Percentiles rank a stretch among this genome's conserved stretches.
phyloP scores from a whole-genome alignment of 1,140 invertebrate genomes.

The Kradibia gibbosae region DNA sequence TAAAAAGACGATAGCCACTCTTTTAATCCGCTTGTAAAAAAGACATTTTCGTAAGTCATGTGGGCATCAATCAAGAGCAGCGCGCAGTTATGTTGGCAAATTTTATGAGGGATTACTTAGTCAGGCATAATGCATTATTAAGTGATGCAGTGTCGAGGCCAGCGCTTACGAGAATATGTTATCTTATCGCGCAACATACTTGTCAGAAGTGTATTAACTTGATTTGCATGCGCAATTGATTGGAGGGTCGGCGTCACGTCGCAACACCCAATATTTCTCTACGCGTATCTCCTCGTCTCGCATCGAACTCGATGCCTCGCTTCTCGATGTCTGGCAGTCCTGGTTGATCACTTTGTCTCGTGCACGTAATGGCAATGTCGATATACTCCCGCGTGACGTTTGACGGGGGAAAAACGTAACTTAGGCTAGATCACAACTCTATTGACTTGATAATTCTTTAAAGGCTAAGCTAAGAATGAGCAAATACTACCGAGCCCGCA shows the following conservation, averaged over 20 bases:
- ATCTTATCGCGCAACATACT: slow-evolving; percentile 18
- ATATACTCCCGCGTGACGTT: no score
- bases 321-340: neutral
- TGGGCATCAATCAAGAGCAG: neutral
- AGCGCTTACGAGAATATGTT: neutral
- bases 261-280: neutral
- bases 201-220: slow-evolving; percentile 27
- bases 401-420: no score
- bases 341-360: neutral
- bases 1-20: no score
- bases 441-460: no score
- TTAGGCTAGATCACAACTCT: no score
- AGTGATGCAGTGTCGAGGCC: neutral
- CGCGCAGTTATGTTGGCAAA: neutral
- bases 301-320: neutral
- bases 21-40: no score
- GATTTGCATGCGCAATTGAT: slow-evolving; percentile 16
- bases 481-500: no score
- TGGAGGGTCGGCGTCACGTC: neutral
- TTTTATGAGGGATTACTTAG: neutral
- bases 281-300: neutral
- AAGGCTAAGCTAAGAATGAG: no score
- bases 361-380: no score
- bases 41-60: no score
- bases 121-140: neutral